These are phyloP conservation scores for Bombyx huttoni DNA, from an alignment of 2,888 invertebrate genomes.

Conservation along the genomic window DNA sequence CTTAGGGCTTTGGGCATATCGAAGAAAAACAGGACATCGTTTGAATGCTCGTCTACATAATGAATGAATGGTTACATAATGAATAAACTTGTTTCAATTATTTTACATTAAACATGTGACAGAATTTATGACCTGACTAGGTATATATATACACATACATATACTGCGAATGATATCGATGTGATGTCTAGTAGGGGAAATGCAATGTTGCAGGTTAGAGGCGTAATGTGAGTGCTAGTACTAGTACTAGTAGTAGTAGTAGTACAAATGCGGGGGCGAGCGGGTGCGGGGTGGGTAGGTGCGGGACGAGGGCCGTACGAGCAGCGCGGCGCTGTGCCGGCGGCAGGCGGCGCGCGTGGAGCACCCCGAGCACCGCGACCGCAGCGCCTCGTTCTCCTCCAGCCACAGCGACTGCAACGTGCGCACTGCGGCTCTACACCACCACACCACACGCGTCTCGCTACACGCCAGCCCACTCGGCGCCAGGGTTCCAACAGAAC, in stretches of 20 bases:
- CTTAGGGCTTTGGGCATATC: no score
- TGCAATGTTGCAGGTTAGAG: no score
- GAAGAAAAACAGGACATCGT: no score
- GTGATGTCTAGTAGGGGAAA: background rate
- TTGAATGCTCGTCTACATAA: no score
- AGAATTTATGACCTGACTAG: no score
- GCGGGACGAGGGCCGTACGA: constrained; percentile 29
- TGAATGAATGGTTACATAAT: no score
- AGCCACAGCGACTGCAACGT: constrained; percentile 73
- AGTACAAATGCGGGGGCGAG: background rate
- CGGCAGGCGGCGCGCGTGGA: constrained; percentile 43
- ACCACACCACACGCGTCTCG: background rate
- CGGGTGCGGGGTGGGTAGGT: background rate
- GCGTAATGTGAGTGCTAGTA: no score
- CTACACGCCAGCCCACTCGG: background rate
- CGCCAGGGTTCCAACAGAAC: background rate
- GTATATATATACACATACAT: no score
- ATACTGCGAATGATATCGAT: background rate
- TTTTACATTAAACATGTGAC: no score
- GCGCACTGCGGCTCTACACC: background rate
- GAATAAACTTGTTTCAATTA: no score
- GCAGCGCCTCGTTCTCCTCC: constrained; percentile 51
- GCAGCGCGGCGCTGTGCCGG: constrained; percentile 50
- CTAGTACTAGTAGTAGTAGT: no score
- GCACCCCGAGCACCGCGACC: constrained; percentile 41